Evolutionary conservation across 2,888 invertebrate species (phyloP).

Genomic region (Agrochola lychnidis): DNA sequence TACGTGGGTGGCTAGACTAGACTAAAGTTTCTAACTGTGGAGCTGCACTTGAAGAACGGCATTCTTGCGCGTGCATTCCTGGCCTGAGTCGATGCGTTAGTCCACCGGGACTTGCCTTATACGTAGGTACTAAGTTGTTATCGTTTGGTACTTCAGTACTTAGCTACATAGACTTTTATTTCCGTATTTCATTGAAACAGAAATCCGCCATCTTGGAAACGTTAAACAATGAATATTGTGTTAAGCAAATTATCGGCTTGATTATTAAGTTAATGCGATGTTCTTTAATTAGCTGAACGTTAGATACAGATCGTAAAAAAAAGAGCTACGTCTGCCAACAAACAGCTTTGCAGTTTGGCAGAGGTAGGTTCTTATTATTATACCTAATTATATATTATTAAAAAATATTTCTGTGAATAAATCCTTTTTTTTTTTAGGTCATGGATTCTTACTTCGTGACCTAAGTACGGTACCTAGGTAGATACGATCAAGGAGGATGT

Average conservation of each 20-base stretch:
- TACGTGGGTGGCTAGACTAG: slow-evolving; percentile 59
- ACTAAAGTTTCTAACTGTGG: slow-evolving; percentile 54
- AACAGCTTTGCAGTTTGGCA: too few relatives aligned
- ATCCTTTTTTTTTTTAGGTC: too few relatives aligned
- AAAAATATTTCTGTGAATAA: too few relatives aligned
- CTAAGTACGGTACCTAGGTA: not conserved
- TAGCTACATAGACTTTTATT: not conserved
- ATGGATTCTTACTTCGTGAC: too few relatives aligned
- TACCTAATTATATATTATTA: too few relatives aligned
- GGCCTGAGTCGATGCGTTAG: slow-evolving; percentile 22
- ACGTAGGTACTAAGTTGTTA: slow-evolving; percentile 26
- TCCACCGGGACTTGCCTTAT: slow-evolving; percentile 60
- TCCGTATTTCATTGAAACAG: slow-evolving; percentile 4
- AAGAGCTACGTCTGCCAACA: too few relatives aligned
- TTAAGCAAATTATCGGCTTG: slow-evolving; percentile 9
- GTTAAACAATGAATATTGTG: slow-evolving; percentile 27
- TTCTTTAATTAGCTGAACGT: slow-evolving; percentile 30
- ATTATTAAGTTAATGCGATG: slow-evolving; percentile 27
- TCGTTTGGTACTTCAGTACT: not conserved
- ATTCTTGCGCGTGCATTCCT: slow-evolving; percentile 66
- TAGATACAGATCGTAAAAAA: not conserved
- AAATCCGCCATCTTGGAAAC: slow-evolving; percentile 40
- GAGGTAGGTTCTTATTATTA: too few relatives aligned
- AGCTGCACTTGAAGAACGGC: slow-evolving; percentile 43
- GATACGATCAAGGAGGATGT: not conserved